A percentile compares a stretch with the other conserved stretches of the same genome.
These are phyloP conservation scores for Globodera rostochiensis DNA, from an alignment of 1,140 invertebrate genomes.

Conservation along the genomic window DNA sequence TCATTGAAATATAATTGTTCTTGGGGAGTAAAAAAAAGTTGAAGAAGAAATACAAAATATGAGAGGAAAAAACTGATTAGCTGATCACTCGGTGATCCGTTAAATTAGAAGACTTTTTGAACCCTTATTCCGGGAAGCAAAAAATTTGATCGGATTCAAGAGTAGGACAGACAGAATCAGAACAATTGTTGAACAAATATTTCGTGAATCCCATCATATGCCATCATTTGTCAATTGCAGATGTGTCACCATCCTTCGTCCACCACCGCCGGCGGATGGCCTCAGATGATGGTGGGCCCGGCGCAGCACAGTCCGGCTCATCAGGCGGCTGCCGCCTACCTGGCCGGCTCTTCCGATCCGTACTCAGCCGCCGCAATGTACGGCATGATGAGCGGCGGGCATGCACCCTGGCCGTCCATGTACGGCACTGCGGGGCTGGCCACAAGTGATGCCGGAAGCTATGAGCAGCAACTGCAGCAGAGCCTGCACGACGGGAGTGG, in stretches of 20 bases:
- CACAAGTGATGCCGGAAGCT: not conserved
- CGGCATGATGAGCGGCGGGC: conserved; percentile 6
- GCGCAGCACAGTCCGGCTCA: not conserved
- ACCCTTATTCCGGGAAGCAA: too few species aligned
- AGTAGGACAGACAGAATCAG: not conserved
- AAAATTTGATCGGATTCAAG: not conserved
- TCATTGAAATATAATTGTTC: too few species aligned
- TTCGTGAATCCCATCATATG: too few species aligned
- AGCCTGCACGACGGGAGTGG: not conserved
- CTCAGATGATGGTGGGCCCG: not conserved
- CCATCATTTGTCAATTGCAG: not conserved
- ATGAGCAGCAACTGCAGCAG: conserved; percentile 3
- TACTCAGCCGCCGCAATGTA: conserved; percentile 1
- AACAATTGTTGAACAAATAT: not conserved
- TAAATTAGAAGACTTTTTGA: too few species aligned
- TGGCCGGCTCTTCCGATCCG: not conserved
- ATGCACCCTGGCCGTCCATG: not conserved
- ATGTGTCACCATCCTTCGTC: not conserved
- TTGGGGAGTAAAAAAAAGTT: too few species aligned
- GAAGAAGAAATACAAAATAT: too few species aligned
- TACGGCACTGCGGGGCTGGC: not conserved
- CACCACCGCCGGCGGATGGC: not conserved
- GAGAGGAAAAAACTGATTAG: too few species aligned
- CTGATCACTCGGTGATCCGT: too few species aligned
- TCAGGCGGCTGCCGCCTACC: not conserved